These are phyloP conservation scores for Sebastiscus tertius DNA, from an alignment of 2,797 vertebrate genomes.

Conservation along the genomic window DNA sequence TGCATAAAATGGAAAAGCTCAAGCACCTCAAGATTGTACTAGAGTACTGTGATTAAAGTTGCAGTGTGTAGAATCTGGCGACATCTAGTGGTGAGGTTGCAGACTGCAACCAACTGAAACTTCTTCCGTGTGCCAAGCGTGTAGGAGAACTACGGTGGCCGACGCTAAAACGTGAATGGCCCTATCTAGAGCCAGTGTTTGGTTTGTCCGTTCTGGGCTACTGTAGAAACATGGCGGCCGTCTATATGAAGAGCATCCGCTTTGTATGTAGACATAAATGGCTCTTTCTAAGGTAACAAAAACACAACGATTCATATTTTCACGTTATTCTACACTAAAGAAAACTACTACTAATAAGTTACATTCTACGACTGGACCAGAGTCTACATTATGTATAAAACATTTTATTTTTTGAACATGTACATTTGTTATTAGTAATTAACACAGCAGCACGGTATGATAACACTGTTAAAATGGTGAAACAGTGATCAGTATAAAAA, in stretches of 20 bases:
- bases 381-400: constrained; percentile 56
- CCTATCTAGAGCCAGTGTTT: too few species aligned
- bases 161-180: too few species aligned
- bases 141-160: too few species aligned
- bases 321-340: neutral
- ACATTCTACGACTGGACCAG: neutral
- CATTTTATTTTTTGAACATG: constrained; percentile 49
- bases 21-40: too few species aligned
- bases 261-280: neutral
- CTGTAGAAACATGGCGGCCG: neutral
- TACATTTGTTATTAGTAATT: constrained; percentile 42
- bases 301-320: neutral
- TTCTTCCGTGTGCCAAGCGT: too few species aligned
- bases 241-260: neutral
- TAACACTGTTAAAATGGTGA: constrained; percentile 48
- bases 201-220: too few species aligned
- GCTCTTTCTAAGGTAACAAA: neutral
- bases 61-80: too few species aligned
- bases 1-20: neutral
- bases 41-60: too few species aligned
- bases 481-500: constrained; percentile 69
- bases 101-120: too few species aligned
- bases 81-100: too few species aligned
- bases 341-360: neutral
- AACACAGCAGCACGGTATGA: constrained; percentile 59